Evolutionary conservation across 2,888 invertebrate species (phyloP).

Genomic region (Seladonia tumulorum): DNA sequence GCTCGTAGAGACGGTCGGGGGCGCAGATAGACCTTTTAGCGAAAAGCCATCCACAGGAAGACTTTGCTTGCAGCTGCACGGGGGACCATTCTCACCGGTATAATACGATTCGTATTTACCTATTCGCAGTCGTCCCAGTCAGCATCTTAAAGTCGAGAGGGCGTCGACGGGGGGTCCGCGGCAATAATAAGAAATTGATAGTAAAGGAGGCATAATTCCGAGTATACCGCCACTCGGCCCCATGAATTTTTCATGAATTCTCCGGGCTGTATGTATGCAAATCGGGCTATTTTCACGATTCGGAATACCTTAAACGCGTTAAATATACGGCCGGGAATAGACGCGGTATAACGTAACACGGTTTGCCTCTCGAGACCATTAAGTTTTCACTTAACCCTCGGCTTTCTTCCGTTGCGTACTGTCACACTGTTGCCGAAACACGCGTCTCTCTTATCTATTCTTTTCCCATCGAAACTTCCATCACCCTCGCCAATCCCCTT

Average conservation of each 20-base stretch:
- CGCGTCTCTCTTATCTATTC: background rate
- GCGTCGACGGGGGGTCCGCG: conserved; percentile 37
- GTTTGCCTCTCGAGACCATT: conserved; percentile 78
- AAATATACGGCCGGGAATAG: conserved; percentile 79
- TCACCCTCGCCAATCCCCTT: too few species aligned
- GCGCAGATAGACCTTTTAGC: conserved; percentile 40
- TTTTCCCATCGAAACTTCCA: background rate
- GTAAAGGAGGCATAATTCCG: conserved; percentile 77
- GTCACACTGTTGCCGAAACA: conserved; percentile 19
- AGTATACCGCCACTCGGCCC: conserved; percentile 77
- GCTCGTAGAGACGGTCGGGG: conserved; percentile 1
- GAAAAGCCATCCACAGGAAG: conserved; percentile 5
- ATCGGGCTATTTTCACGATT: conserved; percentile 81
- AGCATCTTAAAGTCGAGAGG: conserved; percentile 50
- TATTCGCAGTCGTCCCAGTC: conserved; percentile 60
- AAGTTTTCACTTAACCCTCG: conserved; percentile 76
- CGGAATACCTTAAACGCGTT: conserved; percentile 81
- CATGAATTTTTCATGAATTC: conserved; percentile 82
- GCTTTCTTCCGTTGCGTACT: conserved; percentile 47
- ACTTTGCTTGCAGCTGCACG: conserved; percentile 12
- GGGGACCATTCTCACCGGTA: conserved; percentile 34
- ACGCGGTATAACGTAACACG: conserved; percentile 78
- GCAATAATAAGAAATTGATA: conserved; percentile 80
- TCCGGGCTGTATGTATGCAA: conserved; percentile 82
- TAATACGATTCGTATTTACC: conserved; percentile 68